Evolutionary conservation across 1,140 invertebrate genomes (phyloP).

Genomic region (Apis dorsata): DNA sequence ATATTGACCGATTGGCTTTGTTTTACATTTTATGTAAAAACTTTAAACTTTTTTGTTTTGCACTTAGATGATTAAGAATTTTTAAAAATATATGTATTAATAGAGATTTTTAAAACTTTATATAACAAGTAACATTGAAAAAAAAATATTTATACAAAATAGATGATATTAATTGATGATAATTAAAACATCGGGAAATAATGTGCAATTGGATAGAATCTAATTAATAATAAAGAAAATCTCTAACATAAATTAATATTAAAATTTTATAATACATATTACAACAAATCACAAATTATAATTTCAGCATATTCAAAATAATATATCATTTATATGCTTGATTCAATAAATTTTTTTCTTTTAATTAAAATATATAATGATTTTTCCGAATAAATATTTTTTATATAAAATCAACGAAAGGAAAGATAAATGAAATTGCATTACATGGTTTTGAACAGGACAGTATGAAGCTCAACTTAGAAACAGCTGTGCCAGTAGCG

Average conservation of each 20-base stretch:
- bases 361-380: slow-evolving; percentile 1
- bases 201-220: not conserved
- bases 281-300: not conserved
- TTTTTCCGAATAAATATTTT: slow-evolving; percentile 12
- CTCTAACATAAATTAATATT: slow-evolving; percentile 2
- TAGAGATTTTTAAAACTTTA: not conserved
- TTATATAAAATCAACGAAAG: not conserved
- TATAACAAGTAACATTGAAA: not conserved
- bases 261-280: not conserved
- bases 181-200: not conserved
- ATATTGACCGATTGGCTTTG: slow-evolving; percentile 46
- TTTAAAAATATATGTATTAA: not conserved
- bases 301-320: not conserved
- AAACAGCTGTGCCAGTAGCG: slow-evolving; percentile 78
- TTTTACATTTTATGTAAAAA: slow-evolving; percentile 12
- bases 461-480: slow-evolving; percentile 76
- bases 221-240: not conserved
- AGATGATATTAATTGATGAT: not conserved
- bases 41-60: not conserved
- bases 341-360: not conserved
- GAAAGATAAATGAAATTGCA: slow-evolving; percentile 46
- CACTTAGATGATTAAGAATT: not conserved
- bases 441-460: slow-evolving; percentile 60
- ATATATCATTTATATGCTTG: not conserved
- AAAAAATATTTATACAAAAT: not conserved